Conservation (phyloP, 2,113 vertebrate species). For the Mionectes macconnelli region DNA sequence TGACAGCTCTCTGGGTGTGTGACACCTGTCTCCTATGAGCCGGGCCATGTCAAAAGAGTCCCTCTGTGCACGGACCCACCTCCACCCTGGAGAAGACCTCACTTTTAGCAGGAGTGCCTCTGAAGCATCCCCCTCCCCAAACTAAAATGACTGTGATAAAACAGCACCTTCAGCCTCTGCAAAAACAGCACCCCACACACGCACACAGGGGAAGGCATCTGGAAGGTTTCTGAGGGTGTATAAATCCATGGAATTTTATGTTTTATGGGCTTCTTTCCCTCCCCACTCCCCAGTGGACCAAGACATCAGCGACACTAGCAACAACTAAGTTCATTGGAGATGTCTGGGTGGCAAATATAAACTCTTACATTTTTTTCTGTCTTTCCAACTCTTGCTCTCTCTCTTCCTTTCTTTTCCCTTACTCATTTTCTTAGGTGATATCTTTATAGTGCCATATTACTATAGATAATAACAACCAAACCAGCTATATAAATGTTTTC, state of each 20-base stretch:
- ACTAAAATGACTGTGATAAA: neutral
- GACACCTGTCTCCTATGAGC: neutral
- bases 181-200: neutral
- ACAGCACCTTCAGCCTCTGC: neutral
- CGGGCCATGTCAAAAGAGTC: neutral
- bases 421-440: neutral
- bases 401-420: neutral
- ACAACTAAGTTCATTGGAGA: neutral
- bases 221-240: neutral
- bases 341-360: neutral
- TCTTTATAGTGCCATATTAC: neutral
- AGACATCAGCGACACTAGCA: neutral
- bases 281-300: neutral
- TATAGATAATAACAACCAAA: neutral
- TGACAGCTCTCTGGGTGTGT: neutral
- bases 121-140: neutral
- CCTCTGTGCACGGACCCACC: neutral
- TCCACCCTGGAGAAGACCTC: neutral
- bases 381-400: neutral
- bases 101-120: neutral
- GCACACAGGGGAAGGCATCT: neutral
- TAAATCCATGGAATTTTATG: neutral
- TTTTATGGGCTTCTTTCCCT: neutral
- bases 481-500: neutral
- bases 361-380: neutral